Base-by-base conservation (phyloP, 2,888 invertebrate species). In the Andrena flavipes region DNA sequence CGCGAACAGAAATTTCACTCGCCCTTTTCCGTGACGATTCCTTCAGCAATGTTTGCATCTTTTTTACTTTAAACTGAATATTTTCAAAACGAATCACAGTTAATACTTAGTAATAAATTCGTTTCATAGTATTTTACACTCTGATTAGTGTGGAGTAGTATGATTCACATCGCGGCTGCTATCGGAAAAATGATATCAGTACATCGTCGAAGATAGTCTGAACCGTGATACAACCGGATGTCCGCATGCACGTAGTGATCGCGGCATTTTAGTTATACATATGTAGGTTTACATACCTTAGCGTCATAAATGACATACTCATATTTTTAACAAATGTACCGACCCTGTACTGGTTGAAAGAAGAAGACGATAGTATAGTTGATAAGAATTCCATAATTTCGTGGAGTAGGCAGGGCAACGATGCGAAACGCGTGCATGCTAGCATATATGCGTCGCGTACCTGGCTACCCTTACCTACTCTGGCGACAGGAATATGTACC, bases 111-210 rank as follows among this genome's bases (percentile, higher is more conserved):
- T 62, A 33, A 54, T 78, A 67, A 74, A 69, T 67, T 30, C 16
- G 1, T 23, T 48, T 20, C 33, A 78, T 74, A 73, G 54, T 20
- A 20, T 26, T 48, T 63, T 29, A 42, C 33, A 20, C 16, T 1
- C 0, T 10, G 26, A 30, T 76, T 42, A 42, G 62, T 63, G 77
- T 68, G 51, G 74, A 62, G 68, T 16, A 48, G 48, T 51, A 23
- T 74, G 77, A 78, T 78, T 78, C 77, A 74, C 33, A 20, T 70
- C 42, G 23, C 2, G 30, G 62, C 54, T 23, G n/a, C 63, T 10
- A 33, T 35, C 20, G 56, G 33, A 20, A 33, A 20, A 60, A 60
- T 30, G 30, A n/a, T 30, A n/a, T 60, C 60, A n/a, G 2, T 30
- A 30, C n/a, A 30, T 30, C 33, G 35, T 51, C 23, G 1, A 42